A percentile compares a stretch with the other conserved stretches of the same genome.
These are phyloP conservation scores for Lasiurus borealis DNA, from an alignment of 2,113 vertebrate genomes.

Conservation along the genomic window DNA sequence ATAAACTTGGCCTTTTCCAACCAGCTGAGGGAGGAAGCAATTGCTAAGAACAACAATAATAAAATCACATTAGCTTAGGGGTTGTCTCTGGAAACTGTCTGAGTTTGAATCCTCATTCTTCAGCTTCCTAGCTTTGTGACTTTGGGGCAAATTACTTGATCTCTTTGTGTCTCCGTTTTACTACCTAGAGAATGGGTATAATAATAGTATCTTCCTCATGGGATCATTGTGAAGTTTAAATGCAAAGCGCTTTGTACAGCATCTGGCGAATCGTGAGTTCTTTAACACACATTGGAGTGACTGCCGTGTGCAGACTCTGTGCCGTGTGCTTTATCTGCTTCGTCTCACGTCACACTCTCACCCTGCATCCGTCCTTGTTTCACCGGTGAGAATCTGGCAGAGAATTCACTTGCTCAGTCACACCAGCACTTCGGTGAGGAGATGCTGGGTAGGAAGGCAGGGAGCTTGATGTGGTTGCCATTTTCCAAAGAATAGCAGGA, in stretches of 20 bases:
- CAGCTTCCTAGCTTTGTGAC: background rate
- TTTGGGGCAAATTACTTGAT: background rate
- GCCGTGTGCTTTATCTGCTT: accelerated
- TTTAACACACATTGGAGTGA: background rate
- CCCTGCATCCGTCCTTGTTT: background rate
- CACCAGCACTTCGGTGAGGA: background rate
- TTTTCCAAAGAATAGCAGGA: conserved; percentile 16
- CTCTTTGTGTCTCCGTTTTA: conserved; percentile 5
- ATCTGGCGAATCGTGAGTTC: background rate
- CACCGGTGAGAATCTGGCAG: background rate
- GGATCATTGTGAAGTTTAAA: background rate
- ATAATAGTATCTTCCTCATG: background rate
- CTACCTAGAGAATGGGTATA: background rate
- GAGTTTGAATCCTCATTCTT: background rate
- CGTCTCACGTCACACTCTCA: background rate
- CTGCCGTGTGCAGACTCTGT: background rate
- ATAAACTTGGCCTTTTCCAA: background rate
- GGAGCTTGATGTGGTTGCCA: background rate
- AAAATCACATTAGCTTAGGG: background rate
- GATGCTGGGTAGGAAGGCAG: background rate
- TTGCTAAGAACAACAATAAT: background rate
- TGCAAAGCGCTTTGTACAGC: background rate
- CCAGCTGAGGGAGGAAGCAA: background rate
- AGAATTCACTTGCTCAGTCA: background rate
- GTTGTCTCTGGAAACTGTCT: background rate